A percentile compares a stretch with the other conserved stretches of the same genome.
Conservation (phyloP, 2,797 vertebrate species). For the Rhinella marina region DNA sequence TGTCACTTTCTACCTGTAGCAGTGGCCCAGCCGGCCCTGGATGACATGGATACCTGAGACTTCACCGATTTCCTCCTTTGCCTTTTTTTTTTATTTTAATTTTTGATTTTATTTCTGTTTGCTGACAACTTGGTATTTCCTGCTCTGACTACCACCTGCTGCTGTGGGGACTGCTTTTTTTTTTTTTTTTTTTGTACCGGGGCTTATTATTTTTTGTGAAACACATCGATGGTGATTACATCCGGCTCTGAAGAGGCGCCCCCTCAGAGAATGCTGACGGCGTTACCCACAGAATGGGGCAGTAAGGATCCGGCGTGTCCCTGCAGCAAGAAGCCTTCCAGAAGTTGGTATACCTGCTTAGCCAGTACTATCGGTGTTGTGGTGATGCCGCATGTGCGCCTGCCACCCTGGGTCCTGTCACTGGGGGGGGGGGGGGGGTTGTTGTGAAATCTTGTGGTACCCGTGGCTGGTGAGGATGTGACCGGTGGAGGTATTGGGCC, state of each 20-base stretch:
- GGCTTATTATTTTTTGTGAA: neutral
- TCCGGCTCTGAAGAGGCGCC: slow-evolving; percentile 82
- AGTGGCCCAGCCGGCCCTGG: neutral
- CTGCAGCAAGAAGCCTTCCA: slow-evolving; percentile 81
- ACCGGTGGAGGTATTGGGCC: too few species aligned
- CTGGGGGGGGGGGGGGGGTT: too few species aligned
- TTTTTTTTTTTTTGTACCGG: too few species aligned
- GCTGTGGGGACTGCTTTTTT: neutral
- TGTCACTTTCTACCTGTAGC: neutral
- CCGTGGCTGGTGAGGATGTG: too few species aligned
- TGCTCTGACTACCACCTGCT: neutral
- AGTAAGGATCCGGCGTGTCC: slow-evolving; percentile 73
- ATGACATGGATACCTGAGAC: slow-evolving; percentile 2
- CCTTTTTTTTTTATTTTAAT: neutral
- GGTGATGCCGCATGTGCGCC: neutral
- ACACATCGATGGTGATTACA: slow-evolving; percentile 81
- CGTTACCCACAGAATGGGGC: slow-evolving; percentile 82
- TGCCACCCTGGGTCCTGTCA: neutral
- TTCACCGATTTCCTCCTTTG: neutral
- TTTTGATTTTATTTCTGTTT: neutral
- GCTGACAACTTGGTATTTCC: neutral
- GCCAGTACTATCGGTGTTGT: neutral
- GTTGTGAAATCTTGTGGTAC: too few species aligned
- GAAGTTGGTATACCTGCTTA: slow-evolving; percentile 72
- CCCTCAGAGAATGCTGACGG: slow-evolving; percentile 82